phyloP scores from a whole-genome alignment of 30 jellyfish, hydroid and myxozoan genomes.

The Nemopilema nomurai region DNA sequence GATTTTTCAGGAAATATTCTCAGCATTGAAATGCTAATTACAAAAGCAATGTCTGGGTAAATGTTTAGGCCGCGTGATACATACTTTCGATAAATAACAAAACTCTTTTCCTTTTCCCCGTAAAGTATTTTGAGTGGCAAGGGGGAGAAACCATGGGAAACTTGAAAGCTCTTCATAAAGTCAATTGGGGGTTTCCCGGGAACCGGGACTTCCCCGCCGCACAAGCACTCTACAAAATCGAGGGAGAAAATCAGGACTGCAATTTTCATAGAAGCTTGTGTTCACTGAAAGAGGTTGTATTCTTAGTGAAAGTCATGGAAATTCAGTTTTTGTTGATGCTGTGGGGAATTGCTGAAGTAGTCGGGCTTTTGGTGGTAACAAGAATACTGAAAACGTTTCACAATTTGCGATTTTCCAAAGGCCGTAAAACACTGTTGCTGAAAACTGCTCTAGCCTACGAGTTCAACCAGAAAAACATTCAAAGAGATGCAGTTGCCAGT shows the following conservation, averaged over 20 bases:
- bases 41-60: no score
- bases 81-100: no score
- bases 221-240: background rate
- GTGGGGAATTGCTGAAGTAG: background rate
- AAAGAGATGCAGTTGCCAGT: background rate
- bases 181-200: background rate
- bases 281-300: background rate
- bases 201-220: background rate
- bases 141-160: no score
- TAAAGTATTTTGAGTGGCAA: no score
- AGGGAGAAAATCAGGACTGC: no score
- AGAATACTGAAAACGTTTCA: background rate
- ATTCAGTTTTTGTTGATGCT: background rate
- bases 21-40: no score
- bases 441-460: conserved; percentile 31
- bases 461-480: background rate
- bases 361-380: background rate
- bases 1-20: no score
- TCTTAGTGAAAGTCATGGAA: background rate
- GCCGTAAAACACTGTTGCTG: background rate
- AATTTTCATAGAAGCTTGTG: no score
- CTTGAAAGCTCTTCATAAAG: no score
- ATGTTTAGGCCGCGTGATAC: no score
- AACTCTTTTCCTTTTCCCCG: no score
- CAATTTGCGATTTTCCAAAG: conserved; percentile 6